phyloP scores from a whole-genome alignment of 1,140 invertebrate genomes.

The Bombus pyrosoma region DNA sequence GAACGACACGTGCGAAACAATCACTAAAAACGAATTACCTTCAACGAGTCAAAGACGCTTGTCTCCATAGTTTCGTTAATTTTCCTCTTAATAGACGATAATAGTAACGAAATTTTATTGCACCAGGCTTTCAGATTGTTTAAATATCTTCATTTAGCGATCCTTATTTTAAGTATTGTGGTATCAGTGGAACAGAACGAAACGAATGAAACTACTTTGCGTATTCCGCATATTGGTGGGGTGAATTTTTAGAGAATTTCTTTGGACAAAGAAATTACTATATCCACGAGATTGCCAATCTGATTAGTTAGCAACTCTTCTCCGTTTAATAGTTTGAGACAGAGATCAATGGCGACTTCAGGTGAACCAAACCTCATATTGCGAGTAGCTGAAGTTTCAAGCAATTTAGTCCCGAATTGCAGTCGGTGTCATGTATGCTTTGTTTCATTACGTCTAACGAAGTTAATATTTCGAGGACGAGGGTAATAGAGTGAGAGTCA shows the following conservation, averaged over 20 bases:
- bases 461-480: constrained; percentile 27
- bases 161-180: background rate
- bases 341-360: background rate
- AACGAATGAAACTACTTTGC: no score
- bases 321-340: background rate
- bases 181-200: background rate
- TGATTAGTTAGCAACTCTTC: background rate
- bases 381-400: background rate
- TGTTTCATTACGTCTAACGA: constrained; percentile 14
- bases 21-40: background rate
- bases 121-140: background rate
- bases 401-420: background rate
- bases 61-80: background rate
- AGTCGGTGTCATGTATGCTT: background rate
- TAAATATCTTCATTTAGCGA: background rate
- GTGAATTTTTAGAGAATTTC: no score
- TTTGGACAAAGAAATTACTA: background rate
- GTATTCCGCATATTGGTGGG: no score
- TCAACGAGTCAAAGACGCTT: background rate
- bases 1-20: background rate
- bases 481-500: background rate
- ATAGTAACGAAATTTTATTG: background rate
- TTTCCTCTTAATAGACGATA: background rate
- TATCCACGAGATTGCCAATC: background rate
- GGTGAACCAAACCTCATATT: no score